Conservation (phyloP, 2,888 invertebrate genomes). For the Neuroscelio doddi region DNA sequence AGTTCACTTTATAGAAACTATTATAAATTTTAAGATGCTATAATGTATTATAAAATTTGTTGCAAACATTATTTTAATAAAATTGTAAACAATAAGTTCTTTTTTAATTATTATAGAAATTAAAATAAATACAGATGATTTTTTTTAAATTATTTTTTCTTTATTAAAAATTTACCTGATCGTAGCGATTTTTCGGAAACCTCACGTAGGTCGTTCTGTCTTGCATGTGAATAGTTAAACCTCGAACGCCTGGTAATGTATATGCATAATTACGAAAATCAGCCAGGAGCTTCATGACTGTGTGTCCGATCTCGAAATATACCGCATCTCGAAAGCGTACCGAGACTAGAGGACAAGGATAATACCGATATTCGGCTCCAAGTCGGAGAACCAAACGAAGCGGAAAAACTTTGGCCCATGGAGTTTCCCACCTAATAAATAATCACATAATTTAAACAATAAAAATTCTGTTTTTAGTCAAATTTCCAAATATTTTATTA, state of each 20-base stretch:
- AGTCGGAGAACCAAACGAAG: conserved; percentile 83
- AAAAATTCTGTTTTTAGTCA: no score
- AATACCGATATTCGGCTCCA: conserved; percentile 89
- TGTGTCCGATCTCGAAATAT: conserved; percentile 89
- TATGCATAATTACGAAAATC: conserved; percentile 90
- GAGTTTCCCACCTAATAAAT: conserved; percentile 79
- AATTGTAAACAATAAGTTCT: no score
- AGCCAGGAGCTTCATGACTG: conserved; percentile 88
- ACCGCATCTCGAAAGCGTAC: conserved; percentile 84
- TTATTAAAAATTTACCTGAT: conserved; percentile 72
- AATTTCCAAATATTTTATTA: no score
- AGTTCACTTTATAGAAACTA: no score
- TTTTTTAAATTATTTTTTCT: no score
- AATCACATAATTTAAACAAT: neutral
- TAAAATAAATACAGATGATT: no score
- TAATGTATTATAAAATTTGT: no score
- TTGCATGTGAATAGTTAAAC: conserved; percentile 87
- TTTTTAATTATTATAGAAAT: no score
- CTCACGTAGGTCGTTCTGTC: conserved; percentile 84
- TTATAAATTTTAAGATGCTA: no score
- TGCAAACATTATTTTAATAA: no score
- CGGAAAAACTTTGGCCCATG: conserved; percentile 88
- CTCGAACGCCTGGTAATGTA: conserved; percentile 83
- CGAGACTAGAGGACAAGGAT: conserved; percentile 88
- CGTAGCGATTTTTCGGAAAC: conserved; percentile 83